Evolutionary conservation across 2,113 vertebrate genomes (phyloP).

Genomic region (Paraplagusia blochii): DNA sequence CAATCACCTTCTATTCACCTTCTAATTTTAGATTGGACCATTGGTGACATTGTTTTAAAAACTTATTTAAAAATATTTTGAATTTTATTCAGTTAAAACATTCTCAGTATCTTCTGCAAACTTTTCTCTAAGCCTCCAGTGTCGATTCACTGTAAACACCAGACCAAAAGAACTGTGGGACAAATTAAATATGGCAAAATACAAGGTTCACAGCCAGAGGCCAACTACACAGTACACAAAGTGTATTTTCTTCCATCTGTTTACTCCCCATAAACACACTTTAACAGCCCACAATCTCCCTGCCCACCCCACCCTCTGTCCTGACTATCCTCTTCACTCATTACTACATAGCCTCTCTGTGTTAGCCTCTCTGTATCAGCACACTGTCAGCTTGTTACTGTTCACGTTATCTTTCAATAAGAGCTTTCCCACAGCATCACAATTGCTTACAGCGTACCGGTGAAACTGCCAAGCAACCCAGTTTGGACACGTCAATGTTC

Average conservation of each 20-base stretch:
- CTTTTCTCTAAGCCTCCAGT: constrained; percentile 3
- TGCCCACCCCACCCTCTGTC: too few species aligned
- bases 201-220: constrained; percentile 12
- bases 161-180: constrained; percentile 4
- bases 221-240: constrained; percentile 7
- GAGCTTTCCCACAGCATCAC: constrained; percentile 5
- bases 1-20: too few species aligned
- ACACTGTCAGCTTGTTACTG: constrained; percentile 11
- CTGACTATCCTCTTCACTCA: not conserved
- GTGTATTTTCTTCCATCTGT: constrained; percentile 10
- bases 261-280: constrained; percentile 1
- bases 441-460: constrained; percentile 9
- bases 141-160: constrained; percentile 17
- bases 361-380: constrained; percentile 8
- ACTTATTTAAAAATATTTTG: too few species aligned
- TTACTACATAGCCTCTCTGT: constrained; percentile 1
- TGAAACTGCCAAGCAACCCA: constrained; percentile 38
- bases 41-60: too few species aligned
- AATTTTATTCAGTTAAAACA: too few species aligned
- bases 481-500: too few species aligned
- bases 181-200: constrained; percentile 5
- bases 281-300: too few species aligned
- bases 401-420: constrained; percentile 13
- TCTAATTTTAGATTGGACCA: too few species aligned
- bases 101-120: too few species aligned